Percentiles rank a stretch among this genome's conserved stretches.
Evolutionary conservation across 2,888 invertebrate genomes (phyloP).

Genomic region (Cylloceria caligata): DNA sequence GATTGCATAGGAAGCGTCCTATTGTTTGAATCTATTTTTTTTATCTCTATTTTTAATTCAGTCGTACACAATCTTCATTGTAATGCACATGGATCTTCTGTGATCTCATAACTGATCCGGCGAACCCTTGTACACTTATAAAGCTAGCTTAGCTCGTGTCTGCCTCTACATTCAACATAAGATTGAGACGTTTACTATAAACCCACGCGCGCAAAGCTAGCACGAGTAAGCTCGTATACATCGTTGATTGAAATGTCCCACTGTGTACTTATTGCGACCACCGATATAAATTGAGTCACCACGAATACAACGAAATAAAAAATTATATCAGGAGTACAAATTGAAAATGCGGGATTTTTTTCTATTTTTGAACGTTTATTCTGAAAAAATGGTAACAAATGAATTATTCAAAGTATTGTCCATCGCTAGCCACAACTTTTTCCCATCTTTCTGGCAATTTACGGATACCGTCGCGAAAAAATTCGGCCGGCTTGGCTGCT

Average conservation of each 20-base stretch:
- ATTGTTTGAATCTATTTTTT: background rate
- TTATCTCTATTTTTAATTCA: background rate
- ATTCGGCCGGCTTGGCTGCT: no score
- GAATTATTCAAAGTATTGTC: no score
- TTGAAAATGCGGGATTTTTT: no score
- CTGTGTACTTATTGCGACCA: background rate
- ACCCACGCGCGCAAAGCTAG: slow-evolving; percentile 35
- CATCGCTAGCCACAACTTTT: no score
- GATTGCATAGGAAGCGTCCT: background rate
- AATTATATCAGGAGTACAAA: no score
- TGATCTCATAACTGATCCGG: slow-evolving; percentile 15
- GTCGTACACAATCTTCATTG: background rate
- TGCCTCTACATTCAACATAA: background rate
- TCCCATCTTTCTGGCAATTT: no score
- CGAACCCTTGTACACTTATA: slow-evolving; percentile 5
- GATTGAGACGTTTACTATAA: slow-evolving; percentile 52
- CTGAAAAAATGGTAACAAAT: no score
- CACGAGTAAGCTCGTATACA: slow-evolving; percentile 11
- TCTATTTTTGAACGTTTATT: no score
- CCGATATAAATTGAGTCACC: slow-evolving; percentile 45
- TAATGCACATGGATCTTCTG: background rate
- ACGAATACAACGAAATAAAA: no score
- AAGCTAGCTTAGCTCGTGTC: slow-evolving; percentile 6
- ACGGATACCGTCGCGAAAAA: no score
- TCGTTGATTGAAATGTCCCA: slow-evolving; percentile 52